phyloP scores from a whole-genome alignment of 2,888 invertebrate species.

The Drosophila kambysellisi region DNA sequence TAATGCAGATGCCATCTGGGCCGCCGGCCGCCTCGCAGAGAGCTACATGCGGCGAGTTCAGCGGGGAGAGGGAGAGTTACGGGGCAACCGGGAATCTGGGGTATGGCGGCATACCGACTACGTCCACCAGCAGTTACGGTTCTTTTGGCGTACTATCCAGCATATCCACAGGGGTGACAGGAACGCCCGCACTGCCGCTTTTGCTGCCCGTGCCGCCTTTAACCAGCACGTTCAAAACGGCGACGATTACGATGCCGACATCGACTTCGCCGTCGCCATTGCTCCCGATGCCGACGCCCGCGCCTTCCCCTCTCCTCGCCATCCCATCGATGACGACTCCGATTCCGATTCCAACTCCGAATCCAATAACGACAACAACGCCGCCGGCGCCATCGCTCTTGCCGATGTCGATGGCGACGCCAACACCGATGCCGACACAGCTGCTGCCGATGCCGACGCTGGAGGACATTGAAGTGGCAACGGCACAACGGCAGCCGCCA shows the following conservation, averaged over 20 bases:
- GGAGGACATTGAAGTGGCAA: conserved; percentile 81
- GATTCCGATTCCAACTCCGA: conserved; percentile 12
- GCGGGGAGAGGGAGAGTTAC: conserved; percentile 50
- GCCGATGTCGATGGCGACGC: conserved; percentile 40
- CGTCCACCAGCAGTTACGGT: conserved; percentile 65
- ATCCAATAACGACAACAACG: conserved; percentile 9
- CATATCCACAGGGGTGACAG: conserved; percentile 55
- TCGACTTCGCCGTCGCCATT: conserved; percentile 19
- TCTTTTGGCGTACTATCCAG: conserved; percentile 71
- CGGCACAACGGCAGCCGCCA: conserved; percentile 34
- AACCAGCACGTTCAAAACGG: conserved; percentile 55
- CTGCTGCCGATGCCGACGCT: conserved; percentile 81
- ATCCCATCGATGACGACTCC: conserved; percentile 3
- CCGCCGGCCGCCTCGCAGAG: conserved; percentile 65
- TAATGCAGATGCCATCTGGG: conserved; percentile 66
- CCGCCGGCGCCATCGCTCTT: conserved; percentile 16
- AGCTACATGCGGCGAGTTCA: conserved; percentile 53
- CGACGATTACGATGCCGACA: conserved; percentile 41
- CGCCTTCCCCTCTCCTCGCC: conserved; percentile 4
- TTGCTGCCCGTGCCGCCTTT: conserved; percentile 55
- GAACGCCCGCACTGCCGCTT: conserved; percentile 44
- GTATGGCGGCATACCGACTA: conserved; percentile 48
- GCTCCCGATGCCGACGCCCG: conserved; percentile 19
- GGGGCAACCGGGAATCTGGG: conserved; percentile 35
- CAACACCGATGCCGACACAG: conserved; percentile 63